Conservation (phyloP, 2,113 vertebrate species). For the Trematocara nigrifrons region DNA sequence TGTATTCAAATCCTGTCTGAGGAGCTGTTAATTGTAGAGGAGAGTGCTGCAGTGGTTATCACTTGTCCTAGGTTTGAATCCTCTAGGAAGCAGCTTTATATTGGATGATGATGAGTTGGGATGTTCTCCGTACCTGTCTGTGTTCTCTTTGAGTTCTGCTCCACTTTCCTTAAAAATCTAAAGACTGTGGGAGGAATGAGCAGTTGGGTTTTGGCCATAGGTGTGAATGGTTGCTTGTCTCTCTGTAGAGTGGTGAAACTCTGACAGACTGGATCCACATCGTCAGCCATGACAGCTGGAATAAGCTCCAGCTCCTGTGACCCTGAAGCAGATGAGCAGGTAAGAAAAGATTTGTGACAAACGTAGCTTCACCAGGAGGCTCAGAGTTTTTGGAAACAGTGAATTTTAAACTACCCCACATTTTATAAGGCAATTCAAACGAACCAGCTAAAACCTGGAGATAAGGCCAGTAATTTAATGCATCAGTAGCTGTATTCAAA, state of each 20-base stretch:
- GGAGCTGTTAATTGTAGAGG: neutral
- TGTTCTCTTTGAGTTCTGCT: neutral
- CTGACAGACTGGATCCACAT: neutral
- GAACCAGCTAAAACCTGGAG: neutral
- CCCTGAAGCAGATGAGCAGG: neutral
- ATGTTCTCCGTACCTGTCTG: neutral
- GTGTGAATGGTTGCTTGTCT: accelerated
- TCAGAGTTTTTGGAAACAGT: neutral
- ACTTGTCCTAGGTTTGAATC: neutral
- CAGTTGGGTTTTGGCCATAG: neutral
- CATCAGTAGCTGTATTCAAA: neutral
- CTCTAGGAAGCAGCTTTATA: accelerated
- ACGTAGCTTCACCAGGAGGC: neutral
- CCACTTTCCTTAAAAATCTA: neutral
- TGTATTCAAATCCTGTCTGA: neutral
- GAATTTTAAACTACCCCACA: neutral
- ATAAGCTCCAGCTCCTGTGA: neutral
- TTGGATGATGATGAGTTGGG: neutral
- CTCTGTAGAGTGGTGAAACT: neutral
- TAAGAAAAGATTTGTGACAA: neutral
- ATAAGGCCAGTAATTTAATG: neutral
- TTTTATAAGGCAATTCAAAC: neutral
- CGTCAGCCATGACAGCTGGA: neutral
- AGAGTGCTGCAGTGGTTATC: neutral
- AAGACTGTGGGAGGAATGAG: neutral